Evolutionary conservation across 23 tunicate genomes (phyloP).

Genomic region (Styela clava): DNA sequence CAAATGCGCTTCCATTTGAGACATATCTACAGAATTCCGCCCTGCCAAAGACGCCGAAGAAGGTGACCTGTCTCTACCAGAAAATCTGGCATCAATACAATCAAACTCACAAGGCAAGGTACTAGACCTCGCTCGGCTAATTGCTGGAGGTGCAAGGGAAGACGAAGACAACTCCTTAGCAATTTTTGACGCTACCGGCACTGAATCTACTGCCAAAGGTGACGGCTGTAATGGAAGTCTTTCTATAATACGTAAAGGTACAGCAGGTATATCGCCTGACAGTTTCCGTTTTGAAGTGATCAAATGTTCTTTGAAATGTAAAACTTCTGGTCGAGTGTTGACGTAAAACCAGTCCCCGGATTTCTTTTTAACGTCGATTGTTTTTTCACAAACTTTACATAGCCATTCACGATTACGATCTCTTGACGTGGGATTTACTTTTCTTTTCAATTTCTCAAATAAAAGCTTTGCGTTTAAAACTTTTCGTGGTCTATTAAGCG

Average conservation of each 20-base stretch:
- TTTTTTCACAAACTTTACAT: constrained; percentile 61
- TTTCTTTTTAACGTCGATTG: constrained; percentile 58
- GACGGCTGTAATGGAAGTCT: background rate
- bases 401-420: constrained; percentile 29
- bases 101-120: constrained; percentile 12
- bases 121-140: constrained; percentile 15
- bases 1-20: background rate
- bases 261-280: background rate
- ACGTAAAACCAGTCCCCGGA: constrained; percentile 68
- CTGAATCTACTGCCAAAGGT: background rate
- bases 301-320: constrained; percentile 22
- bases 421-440: constrained; percentile 11
- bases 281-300: background rate
- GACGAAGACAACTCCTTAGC: background rate
- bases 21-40: background rate
- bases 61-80: background rate
- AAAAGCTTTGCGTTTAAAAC: constrained; percentile 5
- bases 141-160: background rate
- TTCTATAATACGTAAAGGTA: background rate
- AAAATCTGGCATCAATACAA: background rate
- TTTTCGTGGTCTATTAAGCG: background rate
- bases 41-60: background rate
- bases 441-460: background rate
- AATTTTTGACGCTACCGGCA: background rate
- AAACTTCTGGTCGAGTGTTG: constrained; percentile 30